Conservation (phyloP, 92 coral and sea anemone genomes). For the Epizoanthus fatuus region DNA sequence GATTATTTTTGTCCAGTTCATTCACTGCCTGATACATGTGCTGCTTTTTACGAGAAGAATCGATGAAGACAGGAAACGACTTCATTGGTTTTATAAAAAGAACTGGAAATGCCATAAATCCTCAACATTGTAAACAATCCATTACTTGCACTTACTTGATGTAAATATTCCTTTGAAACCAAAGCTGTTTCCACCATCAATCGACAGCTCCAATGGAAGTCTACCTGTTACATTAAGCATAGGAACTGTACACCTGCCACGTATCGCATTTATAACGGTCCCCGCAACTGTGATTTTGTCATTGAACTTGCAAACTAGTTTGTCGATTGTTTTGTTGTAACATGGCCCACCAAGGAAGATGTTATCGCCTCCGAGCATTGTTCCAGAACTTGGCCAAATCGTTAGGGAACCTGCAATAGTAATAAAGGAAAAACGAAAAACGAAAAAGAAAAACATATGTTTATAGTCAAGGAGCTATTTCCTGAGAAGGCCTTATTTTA, state of each 20-base stretch:
- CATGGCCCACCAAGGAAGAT: slow-evolving; percentile 58
- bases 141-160: slow-evolving; percentile 77
- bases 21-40: no score
- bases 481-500: no score
- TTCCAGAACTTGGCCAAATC: slow-evolving; percentile 53
- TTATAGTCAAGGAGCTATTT: no score
- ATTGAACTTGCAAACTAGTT: slow-evolving; percentile 80
- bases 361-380: slow-evolving; percentile 57
- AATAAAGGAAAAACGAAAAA: neutral
- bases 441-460: no score
- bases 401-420: slow-evolving; percentile 13
- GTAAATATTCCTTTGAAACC: slow-evolving; percentile 67
- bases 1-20: no score
- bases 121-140: no score
- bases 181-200: slow-evolving; percentile 80
- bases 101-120: no score
- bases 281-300: slow-evolving; percentile 54
- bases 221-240: slow-evolving; percentile 77
- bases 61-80: no score
- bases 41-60: no score
- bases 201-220: slow-evolving; percentile 71
- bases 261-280: slow-evolving; percentile 57
- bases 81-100: no score
- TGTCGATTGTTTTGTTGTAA: slow-evolving; percentile 56
- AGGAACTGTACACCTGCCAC: slow-evolving; percentile 79